These are phyloP conservation scores for Lonchura striata DNA, from an alignment of 2,113 vertebrate species.

Conservation along the genomic window DNA sequence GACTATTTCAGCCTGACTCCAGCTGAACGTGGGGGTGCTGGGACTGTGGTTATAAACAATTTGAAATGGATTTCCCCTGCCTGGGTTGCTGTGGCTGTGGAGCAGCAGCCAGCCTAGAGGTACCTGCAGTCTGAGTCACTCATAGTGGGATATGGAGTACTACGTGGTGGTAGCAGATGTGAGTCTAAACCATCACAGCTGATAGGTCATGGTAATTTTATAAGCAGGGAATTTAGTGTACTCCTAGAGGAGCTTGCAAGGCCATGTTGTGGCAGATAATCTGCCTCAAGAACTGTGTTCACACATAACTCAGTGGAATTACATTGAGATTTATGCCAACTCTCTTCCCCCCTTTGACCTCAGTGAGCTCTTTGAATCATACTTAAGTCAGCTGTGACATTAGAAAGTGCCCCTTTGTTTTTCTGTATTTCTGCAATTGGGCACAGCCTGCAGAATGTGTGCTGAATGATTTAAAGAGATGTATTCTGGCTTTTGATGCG, in stretches of 20 bases:
- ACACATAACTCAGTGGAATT: background rate
- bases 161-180: background rate
- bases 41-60: background rate
- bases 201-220: background rate
- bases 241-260: background rate
- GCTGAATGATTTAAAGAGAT: background rate
- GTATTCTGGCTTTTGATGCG: background rate
- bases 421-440: background rate
- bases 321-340: background rate
- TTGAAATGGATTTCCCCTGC: background rate
- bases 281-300: background rate
- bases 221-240: background rate
- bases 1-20: background rate
- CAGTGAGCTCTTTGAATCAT: background rate
- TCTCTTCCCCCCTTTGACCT: background rate
- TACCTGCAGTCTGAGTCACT: background rate
- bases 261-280: background rate
- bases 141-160: background rate
- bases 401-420: background rate
- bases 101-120: background rate
- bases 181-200: background rate
- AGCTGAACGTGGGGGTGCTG: background rate
- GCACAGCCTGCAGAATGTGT: background rate
- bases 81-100: accelerated
- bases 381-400: background rate